These are phyloP conservation scores for Dasysyrphus tricinctus DNA, from an alignment of 2,888 invertebrate genomes.

Conservation along the genomic window DNA sequence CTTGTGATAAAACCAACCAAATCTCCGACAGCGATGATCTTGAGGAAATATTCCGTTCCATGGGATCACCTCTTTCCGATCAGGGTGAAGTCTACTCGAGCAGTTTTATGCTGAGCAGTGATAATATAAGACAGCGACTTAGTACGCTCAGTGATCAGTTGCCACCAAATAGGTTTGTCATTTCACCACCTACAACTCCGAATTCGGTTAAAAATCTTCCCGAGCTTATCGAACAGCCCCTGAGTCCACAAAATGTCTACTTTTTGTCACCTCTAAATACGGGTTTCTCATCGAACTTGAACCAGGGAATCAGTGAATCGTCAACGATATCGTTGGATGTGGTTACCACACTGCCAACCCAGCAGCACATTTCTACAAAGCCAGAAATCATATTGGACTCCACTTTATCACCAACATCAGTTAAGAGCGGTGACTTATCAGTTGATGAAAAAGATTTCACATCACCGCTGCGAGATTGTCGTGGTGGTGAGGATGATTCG, in stretches of 20 bases:
- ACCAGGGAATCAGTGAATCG: conserved; percentile 80
- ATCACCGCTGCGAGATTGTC: conserved; percentile 80
- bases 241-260: conserved; percentile 81
- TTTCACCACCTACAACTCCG: conserved; percentile 83
- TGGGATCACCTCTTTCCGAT: conserved; percentile 81
- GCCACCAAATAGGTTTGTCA: conserved; percentile 78
- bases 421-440: conserved; percentile 77
- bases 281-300: conserved; percentile 76
- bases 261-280: conserved; percentile 82
- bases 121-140: conserved; percentile 80
- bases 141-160: conserved; percentile 83
- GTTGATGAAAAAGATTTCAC: conserved; percentile 80
- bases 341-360: conserved; percentile 80
- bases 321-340: conserved; percentile 83
- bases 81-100: conserved; percentile 65
- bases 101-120: conserved; percentile 52
- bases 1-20: conserved; percentile 80
- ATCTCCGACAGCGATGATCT: conserved; percentile 81
- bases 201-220: conserved; percentile 78
- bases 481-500: conserved; percentile 41
- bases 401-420: conserved; percentile 81
- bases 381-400: conserved; percentile 83
- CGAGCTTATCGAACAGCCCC: conserved; percentile 73
- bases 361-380: conserved; percentile 81
- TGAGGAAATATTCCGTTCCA: conserved; percentile 82